phyloP scores from a whole-genome alignment of 2,888 invertebrate genomes.

The Prenolepis imparis region DNA sequence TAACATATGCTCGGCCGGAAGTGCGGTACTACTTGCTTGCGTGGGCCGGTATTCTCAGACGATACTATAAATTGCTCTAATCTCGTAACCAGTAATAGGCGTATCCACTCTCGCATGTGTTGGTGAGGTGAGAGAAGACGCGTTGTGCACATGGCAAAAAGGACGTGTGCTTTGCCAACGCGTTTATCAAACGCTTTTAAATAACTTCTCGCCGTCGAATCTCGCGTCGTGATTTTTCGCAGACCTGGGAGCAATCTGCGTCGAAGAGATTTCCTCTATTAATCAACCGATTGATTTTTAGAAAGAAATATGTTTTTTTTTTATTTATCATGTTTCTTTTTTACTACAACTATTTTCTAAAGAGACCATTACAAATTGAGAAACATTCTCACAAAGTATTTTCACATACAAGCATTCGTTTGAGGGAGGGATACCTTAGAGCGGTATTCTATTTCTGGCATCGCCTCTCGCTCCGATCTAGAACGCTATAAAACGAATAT shows the following conservation, averaged over 20 bases:
- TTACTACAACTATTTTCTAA: neutral
- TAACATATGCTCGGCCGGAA: constrained; percentile 59
- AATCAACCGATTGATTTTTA: neutral
- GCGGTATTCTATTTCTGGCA: neutral
- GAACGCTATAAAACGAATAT: neutral
- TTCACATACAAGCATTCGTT: neutral
- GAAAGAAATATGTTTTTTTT: neutral
- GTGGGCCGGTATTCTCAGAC: constrained; percentile 51
- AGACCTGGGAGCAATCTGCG: neutral
- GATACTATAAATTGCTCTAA: constrained; percentile 56
- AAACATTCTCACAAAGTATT: neutral
- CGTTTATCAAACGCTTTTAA: constrained; percentile 42
- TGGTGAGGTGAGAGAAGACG: constrained; percentile 42
- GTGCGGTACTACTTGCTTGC: constrained; percentile 40
- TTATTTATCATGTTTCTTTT: neutral
- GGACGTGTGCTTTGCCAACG: constrained; percentile 32
- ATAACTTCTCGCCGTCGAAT: constrained; percentile 22
- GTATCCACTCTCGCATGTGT: constrained; percentile 53
- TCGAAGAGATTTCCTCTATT: neutral
- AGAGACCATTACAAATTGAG: neutral
- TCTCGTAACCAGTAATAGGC: constrained; percentile 58
- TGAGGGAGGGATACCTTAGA: neutral
- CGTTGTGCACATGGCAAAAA: constrained; percentile 16
- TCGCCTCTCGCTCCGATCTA: neutral
- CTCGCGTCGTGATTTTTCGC: constrained; percentile 13